Evolutionary conservation across 2,888 invertebrate species (phyloP).

Genomic region (Heliothis peltigera): DNA sequence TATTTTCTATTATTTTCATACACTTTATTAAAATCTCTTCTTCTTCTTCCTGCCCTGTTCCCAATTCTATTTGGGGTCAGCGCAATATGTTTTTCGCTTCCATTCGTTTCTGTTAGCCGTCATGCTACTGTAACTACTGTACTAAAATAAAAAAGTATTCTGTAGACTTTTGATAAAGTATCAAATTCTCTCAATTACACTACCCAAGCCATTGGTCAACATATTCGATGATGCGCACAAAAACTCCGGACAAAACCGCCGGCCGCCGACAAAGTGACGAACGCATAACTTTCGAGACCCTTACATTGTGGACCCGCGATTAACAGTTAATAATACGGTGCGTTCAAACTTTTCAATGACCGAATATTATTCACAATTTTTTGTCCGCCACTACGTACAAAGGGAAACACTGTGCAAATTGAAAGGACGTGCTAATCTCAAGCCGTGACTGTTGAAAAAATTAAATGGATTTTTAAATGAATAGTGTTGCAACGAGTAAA

Average conservation of each 20-base stretch:
- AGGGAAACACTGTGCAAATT: conserved; percentile 55
- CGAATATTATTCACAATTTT: conserved; percentile 65
- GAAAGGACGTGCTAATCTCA: conserved; percentile 47
- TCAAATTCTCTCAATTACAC: conserved; percentile 51
- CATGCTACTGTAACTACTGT: no score
- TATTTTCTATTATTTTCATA: no score
- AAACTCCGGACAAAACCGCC: conserved; percentile 71
- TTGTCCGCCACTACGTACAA: conserved; percentile 59
- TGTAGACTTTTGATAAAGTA: conserved; percentile 17
- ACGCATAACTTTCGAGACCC: conserved; percentile 70
- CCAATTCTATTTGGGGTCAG: no score
- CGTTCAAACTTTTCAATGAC: conserved; percentile 61
- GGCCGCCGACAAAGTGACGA: conserved; percentile 79
- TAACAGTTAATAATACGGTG: conserved; percentile 77
- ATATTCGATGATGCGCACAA: conserved; percentile 75
- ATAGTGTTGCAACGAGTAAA: conserved; percentile 12
- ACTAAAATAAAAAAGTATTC: not conserved
- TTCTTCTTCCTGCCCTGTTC: no score
- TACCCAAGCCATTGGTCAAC: conserved; percentile 72
- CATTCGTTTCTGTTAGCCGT: no score
- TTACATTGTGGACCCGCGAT: conserved; percentile 74
- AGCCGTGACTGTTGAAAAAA: conserved; percentile 23
- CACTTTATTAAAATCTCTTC: no score
- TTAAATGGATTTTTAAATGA: conserved; percentile 28
- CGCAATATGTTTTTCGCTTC: no score